Percentiles rank a stretch among this genome's conserved stretches.
Conservation (phyloP, 2,888 invertebrate species). For the Tachina grossa region DNA sequence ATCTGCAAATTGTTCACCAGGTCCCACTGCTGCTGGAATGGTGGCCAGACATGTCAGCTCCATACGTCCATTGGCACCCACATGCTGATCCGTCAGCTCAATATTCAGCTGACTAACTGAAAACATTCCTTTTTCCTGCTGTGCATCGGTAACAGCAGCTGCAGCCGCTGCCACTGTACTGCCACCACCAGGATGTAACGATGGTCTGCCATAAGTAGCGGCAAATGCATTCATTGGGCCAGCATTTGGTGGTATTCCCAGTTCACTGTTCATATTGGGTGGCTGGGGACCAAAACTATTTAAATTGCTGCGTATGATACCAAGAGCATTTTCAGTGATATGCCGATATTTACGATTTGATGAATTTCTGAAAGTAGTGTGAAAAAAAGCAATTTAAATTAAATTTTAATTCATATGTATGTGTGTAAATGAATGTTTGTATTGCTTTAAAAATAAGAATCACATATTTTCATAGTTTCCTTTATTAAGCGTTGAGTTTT, state of each 20-base stretch:
- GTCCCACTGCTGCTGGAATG: constrained; percentile 89
- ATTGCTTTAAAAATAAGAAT: background rate
- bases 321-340: constrained; percentile 79
- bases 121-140: constrained; percentile 80
- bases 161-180: constrained; percentile 80
- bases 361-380: constrained; percentile 77
- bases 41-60: constrained; percentile 90
- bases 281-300: constrained; percentile 80
- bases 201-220: constrained; percentile 78
- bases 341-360: constrained; percentile 81
- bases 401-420: background rate
- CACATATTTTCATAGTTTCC: too few species aligned
- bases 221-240: constrained; percentile 81
- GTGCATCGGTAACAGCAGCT: constrained; percentile 79
- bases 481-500: background rate
- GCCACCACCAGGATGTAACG: constrained; percentile 79
- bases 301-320: constrained; percentile 79
- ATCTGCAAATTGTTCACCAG: constrained; percentile 89
- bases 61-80: constrained; percentile 87
- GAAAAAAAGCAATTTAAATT: constrained; percentile 33
- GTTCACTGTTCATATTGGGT: constrained; percentile 78
- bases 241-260: constrained; percentile 79
- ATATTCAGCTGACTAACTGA: constrained; percentile 89
- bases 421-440: background rate
- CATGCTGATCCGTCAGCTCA: constrained; percentile 88